Base-by-base conservation (phyloP, 2,888 invertebrate genomes). In the Lottia scabra region DNA sequence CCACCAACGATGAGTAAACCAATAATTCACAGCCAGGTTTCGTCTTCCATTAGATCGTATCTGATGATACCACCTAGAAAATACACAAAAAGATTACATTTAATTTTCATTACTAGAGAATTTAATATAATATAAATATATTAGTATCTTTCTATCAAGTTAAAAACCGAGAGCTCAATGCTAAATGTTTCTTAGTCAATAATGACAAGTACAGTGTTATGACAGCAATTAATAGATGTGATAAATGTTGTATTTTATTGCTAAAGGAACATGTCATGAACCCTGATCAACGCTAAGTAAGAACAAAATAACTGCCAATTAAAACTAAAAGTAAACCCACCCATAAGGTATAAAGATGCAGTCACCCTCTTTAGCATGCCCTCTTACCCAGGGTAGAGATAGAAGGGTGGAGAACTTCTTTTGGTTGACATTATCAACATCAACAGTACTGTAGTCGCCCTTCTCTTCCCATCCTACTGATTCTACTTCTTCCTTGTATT, bases 301-400 rank as follows among this genome's bases (percentile, higher is more conserved):
- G n/a, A n/a, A n/a, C n/a, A n/a, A n/a, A n/a, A n/a, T n/a, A n/a
- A n/a, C n/a, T n/a, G n/a, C n/a, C n/a, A 30, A 30, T 30, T 30
- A 30, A 2, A 30, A 6, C 43, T 38, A 62, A 43, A 56, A 6
- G 3, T 30, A n/a, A 23, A 75, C 81, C 75, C 68, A 87, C 87
- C 79, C 76, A 64, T 79, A 76, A 16, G 88, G 88, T 63, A 87
- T 86, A 71, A 76, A 87, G 15, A 87, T 68, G 78, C 88, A 88
- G 78, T 88, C 88, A 63, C 88, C 88, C 70, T 83, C 82, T 12
- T 75, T 74, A 73, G 87, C 74, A 12, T 75, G 75, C 1, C 80
- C 84, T 56, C 78, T 72, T 65, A 79, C 76, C 84, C 85, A 87
- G 1, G 84, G 83, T 1, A 85, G 71, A 45, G 78, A 65, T 19